Evolutionary conservation across 2,113 vertebrate genomes (phyloP).

Genomic region (Coturnix japonica): DNA sequence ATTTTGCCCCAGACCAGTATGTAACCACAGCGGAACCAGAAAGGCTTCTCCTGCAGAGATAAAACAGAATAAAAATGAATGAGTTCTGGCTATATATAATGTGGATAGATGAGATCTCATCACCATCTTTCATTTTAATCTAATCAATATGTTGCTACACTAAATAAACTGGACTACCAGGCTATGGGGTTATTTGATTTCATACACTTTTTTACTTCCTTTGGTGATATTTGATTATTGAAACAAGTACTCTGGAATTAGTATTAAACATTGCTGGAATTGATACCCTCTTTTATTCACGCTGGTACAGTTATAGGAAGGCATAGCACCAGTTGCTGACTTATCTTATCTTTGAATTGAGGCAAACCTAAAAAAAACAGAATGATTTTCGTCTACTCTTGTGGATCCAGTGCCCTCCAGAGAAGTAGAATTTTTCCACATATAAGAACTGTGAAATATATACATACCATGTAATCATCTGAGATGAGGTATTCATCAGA

Average conservation of each 20-base stretch:
- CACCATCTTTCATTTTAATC: background rate
- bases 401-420: background rate
- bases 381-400: background rate
- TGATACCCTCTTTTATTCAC: background rate
- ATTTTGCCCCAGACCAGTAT: conserved; percentile 94
- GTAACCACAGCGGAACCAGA: conserved; percentile 95
- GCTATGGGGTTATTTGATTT: background rate
- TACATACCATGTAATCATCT: conserved; percentile 90
- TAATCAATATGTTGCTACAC: background rate
- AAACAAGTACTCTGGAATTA: background rate
- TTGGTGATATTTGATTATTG: background rate
- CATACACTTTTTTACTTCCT: background rate
- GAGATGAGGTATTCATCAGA: conserved; percentile 88
- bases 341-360: background rate
- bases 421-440: background rate
- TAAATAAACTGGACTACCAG: background rate
- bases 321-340: background rate
- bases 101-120: background rate
- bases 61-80: background rate
- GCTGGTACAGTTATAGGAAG: background rate
- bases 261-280: background rate
- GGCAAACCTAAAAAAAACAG: background rate
- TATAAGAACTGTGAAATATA: background rate
- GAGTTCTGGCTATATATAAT: background rate
- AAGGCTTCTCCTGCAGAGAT: conserved; percentile 82